Percentiles rank a stretch among this genome's conserved stretches.
phyloP scores from a whole-genome alignment of 2,888 invertebrate genomes.

The Hyposoter didymator region DNA sequence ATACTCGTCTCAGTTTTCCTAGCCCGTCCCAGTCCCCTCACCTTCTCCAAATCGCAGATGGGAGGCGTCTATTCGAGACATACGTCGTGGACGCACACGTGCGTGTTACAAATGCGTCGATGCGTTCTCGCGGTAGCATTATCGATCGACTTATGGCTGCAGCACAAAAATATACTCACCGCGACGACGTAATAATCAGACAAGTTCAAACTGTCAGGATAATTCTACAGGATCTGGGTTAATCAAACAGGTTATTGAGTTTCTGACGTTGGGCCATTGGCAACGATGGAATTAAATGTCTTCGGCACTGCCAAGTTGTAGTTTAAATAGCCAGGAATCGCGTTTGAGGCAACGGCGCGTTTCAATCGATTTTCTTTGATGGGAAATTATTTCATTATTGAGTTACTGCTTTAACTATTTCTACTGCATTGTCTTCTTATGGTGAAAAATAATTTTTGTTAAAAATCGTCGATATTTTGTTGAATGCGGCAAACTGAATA shows the following conservation, averaged over 20 bases:
- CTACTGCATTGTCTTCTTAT: too few species aligned
- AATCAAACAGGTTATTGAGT: conserved; percentile 2
- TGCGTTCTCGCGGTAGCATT: not conserved
- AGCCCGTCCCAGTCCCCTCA: conserved; percentile 22
- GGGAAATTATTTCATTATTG: too few species aligned
- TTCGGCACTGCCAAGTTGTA: not conserved
- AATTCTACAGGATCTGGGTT: conserved; percentile 8
- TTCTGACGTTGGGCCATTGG: not conserved
- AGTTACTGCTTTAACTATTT: too few species aligned
- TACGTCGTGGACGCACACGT: conserved; percentile 11
- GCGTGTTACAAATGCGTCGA: conserved; percentile 26
- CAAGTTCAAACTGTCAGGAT: not conserved
- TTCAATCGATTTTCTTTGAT: not conserved
- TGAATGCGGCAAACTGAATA: too few species aligned
- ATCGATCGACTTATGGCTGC: conserved; percentile 11
- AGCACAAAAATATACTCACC: not conserved
- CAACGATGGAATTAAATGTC: not conserved
- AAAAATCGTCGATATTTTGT: too few species aligned
- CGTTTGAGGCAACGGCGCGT: not conserved
- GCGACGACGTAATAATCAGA: not conserved
- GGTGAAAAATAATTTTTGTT: too few species aligned
- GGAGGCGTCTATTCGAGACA: conserved; percentile 28
- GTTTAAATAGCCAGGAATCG: not conserved
- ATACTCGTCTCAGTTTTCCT: conserved; percentile 29
- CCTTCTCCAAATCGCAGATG: conserved; percentile 62